Evolutionary conservation across 2,113 vertebrate species (phyloP), one percentile per base, ranked within the genome.

Genomic region (Aythya baeri): DNA sequence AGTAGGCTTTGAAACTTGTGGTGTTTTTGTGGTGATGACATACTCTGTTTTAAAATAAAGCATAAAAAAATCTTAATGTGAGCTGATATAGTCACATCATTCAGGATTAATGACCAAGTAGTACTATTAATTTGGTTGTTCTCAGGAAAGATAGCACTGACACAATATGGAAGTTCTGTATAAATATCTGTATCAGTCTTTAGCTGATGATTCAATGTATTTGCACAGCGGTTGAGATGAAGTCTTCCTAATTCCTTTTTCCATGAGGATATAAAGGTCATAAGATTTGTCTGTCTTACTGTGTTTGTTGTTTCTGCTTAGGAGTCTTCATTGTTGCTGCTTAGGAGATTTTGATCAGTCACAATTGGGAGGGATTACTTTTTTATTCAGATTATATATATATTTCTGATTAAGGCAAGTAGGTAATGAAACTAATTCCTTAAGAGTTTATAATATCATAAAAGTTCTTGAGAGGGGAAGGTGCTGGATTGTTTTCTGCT

Each of bases 401-500:
- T 22, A 49, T 49, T 49, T 26, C n/a, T 17, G 14, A 7, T 38
- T 79, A 44, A 87, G 79, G 11, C 50, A 27, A 85, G 61, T 59
- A 63, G 32, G 12, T 65, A 61, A 71, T 36, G 34, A 86, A 77
- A 74, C 5, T 9, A 32, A 17, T 52, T 89, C 49, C 32, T 87
- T 75, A 22, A 27, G 66, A 44, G 29, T 54, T 13, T 11, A 22
- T 31, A 41, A 41, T 54, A 34, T 8, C 4, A 7, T 79, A n/a
- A 86, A 23, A 72, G 43, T 61, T 10, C n/a, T 58, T 72, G 44
- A 7, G 36, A 65, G 7, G 67, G 10, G 54, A 66, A 71, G 14
- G 16, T 87, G 34, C 21, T 89, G 43, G 18, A 72, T 57, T 84
- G 11, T 82, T 97, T 93, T 13, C 23, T 89, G 49, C 21, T 87